Conservation (phyloP, 2,113 vertebrate species). For the Mionectes macconnelli region DNA sequence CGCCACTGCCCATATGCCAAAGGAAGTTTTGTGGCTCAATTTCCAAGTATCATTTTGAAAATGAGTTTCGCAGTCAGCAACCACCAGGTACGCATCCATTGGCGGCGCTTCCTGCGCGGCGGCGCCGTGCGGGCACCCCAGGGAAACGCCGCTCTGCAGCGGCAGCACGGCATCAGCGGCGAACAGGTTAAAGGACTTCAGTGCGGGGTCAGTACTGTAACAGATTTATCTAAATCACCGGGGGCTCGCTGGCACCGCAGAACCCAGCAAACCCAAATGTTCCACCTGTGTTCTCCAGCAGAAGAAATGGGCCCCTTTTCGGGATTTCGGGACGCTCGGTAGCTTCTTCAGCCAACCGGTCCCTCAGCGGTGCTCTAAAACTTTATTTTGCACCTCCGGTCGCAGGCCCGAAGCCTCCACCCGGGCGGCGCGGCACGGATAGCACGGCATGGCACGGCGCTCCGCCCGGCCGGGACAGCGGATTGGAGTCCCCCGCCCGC, state of each 20-base stretch:
- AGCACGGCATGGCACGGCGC: neutral
- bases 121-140: neutral
- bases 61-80: neutral
- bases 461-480: no score
- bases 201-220: neutral
- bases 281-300: neutral
- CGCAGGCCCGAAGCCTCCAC: neutral
- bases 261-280: neutral
- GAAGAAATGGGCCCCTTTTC: neutral
- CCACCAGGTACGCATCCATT: neutral
- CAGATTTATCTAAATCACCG: neutral
- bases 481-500: neutral
- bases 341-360: neutral
- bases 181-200: neutral
- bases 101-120: neutral
- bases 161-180: neutral
- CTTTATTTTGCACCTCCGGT: conserved; percentile 3
- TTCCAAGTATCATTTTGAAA: conserved; percentile 14
- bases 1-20: neutral
- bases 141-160: neutral
- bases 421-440: neutral
- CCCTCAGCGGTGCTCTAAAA: neutral
- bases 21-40: neutral
- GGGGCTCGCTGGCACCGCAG: neutral
- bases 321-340: neutral